Evolutionary conservation across 2,888 invertebrate species (phyloP).

Genomic region (Branchinecta sandiegonensis): DNA sequence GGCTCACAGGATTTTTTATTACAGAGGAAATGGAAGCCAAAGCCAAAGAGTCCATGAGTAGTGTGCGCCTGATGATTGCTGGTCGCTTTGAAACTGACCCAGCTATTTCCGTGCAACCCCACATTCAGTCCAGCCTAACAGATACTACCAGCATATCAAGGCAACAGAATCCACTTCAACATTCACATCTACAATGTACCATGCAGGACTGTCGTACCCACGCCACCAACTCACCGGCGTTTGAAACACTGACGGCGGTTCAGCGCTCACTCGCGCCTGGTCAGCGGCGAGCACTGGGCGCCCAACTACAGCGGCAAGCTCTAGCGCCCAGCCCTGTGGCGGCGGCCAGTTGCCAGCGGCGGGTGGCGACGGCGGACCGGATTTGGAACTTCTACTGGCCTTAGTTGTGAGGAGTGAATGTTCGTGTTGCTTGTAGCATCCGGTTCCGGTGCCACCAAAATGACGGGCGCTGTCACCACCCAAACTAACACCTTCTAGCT

Average conservation of each 20-base stretch:
- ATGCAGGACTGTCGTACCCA: not conserved
- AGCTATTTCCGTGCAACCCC: too few species aligned
- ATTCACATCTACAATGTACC: too few species aligned
- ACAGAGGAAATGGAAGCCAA: too few species aligned
- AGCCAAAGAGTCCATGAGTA: too few species aligned
- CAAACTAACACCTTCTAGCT: conserved; percentile 70
- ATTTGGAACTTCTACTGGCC: conserved; percentile 25
- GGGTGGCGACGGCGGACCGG: conserved; percentile 19
- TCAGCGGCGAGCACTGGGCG: conserved; percentile 16
- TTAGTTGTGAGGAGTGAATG: conserved; percentile 30
- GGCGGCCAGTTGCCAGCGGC: conserved; percentile 18
- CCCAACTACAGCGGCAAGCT: conserved; percentile 25
- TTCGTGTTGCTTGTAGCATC: conserved; percentile 36
- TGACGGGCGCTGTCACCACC: conserved; percentile 44
- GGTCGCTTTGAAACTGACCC: too few species aligned
- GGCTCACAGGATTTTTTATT: too few species aligned
- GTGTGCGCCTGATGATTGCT: too few species aligned
- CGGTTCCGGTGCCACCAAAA: conserved; percentile 33
- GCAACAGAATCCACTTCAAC: too few species aligned
- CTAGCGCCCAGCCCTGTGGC: conserved; percentile 20
- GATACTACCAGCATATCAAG: too few species aligned
- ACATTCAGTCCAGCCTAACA: too few species aligned
- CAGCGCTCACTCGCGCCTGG: conserved; percentile 1
- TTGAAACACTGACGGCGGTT: conserved; percentile 13
- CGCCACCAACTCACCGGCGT: conserved; percentile 11